phyloP scores from a whole-genome alignment of 1,140 invertebrate genomes.

The Plectrocnemia conspersa region DNA sequence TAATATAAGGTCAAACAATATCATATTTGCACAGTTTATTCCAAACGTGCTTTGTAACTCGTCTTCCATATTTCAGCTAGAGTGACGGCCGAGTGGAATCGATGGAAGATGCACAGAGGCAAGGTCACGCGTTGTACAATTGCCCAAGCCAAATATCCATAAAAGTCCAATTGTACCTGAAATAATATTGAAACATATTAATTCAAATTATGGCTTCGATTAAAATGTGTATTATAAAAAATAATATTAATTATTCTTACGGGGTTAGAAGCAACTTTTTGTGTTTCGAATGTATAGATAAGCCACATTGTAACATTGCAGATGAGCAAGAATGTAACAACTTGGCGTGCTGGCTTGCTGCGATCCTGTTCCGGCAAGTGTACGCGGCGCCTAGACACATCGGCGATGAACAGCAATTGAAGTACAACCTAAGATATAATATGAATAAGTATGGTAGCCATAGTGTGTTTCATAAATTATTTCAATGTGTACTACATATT shows the following conservation, averaged over 20 bases:
- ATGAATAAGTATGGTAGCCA: too few relatives aligned
- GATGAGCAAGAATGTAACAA: constrained; percentile 91
- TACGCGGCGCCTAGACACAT: constrained; percentile 86
- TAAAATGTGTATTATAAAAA: too few relatives aligned
- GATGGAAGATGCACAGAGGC: constrained; percentile 93
- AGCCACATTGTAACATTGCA: constrained; percentile 94
- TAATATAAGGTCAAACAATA: too few relatives aligned
- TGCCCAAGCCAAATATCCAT: constrained; percentile 90
- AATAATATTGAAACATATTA: constrained; percentile 31
- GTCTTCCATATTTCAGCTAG: constrained; percentile 98
- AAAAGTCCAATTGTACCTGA: constrained; percentile 81
- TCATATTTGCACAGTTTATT: constrained; percentile 61
- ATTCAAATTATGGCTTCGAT: too few relatives aligned
- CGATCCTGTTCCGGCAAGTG: constrained; percentile 85
- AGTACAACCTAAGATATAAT: constrained; percentile 64
- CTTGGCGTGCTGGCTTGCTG: constrained; percentile 89
- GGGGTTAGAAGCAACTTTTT: constrained; percentile 86
- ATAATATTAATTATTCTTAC: too few relatives aligned
- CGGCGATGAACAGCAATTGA: constrained; percentile 92
- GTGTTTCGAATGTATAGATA: constrained; percentile 93
- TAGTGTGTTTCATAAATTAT: too few relatives aligned
- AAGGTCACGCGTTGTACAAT: constrained; percentile 89
- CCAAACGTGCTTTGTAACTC: constrained; percentile 86
- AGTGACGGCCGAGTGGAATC: constrained; percentile 95
- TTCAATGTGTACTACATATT: too few relatives aligned